Base-by-base conservation (phyloP, 2,888 invertebrate species). In the Clitarchus hookeri region DNA sequence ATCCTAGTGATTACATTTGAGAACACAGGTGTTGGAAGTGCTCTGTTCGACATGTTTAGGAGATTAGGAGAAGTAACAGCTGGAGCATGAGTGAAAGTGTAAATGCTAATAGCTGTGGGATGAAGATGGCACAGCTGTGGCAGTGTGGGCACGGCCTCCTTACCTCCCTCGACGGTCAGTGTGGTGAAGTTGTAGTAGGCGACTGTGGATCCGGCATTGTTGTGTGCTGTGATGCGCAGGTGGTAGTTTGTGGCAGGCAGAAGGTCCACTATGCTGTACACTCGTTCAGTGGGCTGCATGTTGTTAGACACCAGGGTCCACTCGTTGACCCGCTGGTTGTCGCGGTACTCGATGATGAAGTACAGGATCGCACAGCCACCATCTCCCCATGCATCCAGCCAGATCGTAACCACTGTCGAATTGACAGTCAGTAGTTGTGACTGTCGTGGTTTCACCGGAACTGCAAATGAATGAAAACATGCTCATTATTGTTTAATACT, bases 361-460 rank as follows among this genome's bases (percentile, higher is more conserved):
- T 96, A 96, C 13, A 96, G 93, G 88, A 97, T 97, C 4, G 97
- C 97, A 90, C 97, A 97, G 36, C 97, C 97, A 0, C 97, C 97
- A 90, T 97, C 97, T 77, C 96, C 96, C 97, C 97, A 97, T 0
- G 96, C 95, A 91, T 97, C 96, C 88, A 97, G 91, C 95, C 97
- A 97, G 44, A 97, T 94, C 0, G 96, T 96, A 85, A 97, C 96
- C 86, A 96, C 96, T 0, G 97, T 97, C 0, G 97, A 95, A 91
- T 97, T 97, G 89, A 96, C 94, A 0, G 97, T 97, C 91, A 96
- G 94, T 94, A 96, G 95, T 90, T 96, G 96, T 0, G 95, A 95
- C 89, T 95, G 96, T 89, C 95, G 96, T 0, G 96, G 96, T 90
- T 96, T 96, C 6, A 96, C 95, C 0, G 96, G 96, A 23, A 95